Evolutionary conservation across 2,888 invertebrate species (phyloP).

Genomic region (Drosophila meridionalis): DNA sequence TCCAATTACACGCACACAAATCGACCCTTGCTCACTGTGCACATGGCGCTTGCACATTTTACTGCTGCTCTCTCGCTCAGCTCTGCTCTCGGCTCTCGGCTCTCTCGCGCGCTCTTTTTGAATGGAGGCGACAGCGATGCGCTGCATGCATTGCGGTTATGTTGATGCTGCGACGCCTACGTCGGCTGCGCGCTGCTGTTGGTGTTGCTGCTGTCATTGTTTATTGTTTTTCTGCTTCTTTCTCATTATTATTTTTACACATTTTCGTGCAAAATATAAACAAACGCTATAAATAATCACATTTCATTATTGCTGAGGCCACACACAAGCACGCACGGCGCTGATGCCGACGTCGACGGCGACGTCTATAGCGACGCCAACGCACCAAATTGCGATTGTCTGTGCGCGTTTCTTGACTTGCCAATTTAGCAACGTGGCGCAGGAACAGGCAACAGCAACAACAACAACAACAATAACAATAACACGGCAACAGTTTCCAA

Average conservation of each 20-base stretch:
- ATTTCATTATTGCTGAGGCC: slow-evolving; percentile 57
- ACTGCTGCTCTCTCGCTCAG: not conserved
- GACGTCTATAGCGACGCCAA: slow-evolving; percentile 19
- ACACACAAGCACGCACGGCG: slow-evolving; percentile 47
- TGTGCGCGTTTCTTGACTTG: slow-evolving; percentile 49
- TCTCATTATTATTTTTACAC: slow-evolving; percentile 46
- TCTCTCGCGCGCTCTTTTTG: slow-evolving; percentile 9
- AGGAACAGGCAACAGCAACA: slow-evolving; percentile 12
- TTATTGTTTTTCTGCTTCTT: slow-evolving; percentile 25
- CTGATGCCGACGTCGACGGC: not conserved
- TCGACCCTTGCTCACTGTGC: slow-evolving; percentile 41
- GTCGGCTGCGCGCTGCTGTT: slow-evolving; percentile 3
- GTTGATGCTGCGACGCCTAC: slow-evolving; percentile 20
- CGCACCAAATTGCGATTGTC: slow-evolving; percentile 49
- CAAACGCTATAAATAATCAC: slow-evolving; percentile 75
- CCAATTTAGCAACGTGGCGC: slow-evolving; percentile 56
- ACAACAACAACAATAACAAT: slow-evolving; percentile 18
- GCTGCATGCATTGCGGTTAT: slow-evolving; percentile 1
- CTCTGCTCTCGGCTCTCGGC: not conserved
- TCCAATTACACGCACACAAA: slow-evolving; percentile 10
- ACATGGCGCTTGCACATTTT: slow-evolving; percentile 21
- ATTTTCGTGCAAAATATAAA: slow-evolving; percentile 74
- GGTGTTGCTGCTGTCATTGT: slow-evolving; percentile 26
- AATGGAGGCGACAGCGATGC: slow-evolving; percentile 1
- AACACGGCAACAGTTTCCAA: slow-evolving; percentile 51